Percentiles rank a stretch among this genome's conserved stretches.
Conservation (phyloP, 2,888 invertebrate species). For the Thymelicus lineola region DNA sequence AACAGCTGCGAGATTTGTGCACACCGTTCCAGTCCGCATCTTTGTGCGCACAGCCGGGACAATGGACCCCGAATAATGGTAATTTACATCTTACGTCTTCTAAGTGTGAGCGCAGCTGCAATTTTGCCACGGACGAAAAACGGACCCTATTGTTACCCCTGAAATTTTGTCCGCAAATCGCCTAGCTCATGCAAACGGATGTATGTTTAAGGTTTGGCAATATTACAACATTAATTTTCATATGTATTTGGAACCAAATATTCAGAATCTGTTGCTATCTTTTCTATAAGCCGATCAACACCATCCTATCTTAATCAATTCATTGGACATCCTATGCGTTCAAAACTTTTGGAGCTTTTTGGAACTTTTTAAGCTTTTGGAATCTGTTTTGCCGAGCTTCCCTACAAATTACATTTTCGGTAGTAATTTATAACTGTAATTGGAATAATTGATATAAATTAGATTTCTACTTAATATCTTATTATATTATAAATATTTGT, state of each 20-base stretch:
- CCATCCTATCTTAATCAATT: no score
- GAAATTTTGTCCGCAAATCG: constrained; percentile 29
- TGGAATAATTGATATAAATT: no score
- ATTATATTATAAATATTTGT: no score
- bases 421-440: no score
- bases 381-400: no score
- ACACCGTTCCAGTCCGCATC: constrained; percentile 81
- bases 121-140: constrained; percentile 63
- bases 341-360: no score
- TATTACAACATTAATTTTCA: constrained; percentile 18
- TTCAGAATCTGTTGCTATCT: no score
- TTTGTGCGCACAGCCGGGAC: constrained; percentile 71
- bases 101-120: constrained; percentile 80
- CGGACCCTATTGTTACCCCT: constrained; percentile 55
- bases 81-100: constrained; percentile 84
- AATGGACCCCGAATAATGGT: constrained; percentile 77
- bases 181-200: constrained; percentile 14
- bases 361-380: no score
- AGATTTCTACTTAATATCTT: no score
- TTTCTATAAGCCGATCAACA: no score
- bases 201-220: not conserved
- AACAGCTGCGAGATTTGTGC: constrained; percentile 83
- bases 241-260: constrained; percentile 44
- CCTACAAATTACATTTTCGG: no score
- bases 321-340: no score